Percentiles rank a stretch among this genome's conserved stretches.
Conservation (phyloP, 1,140 invertebrate genomes). For the Portunus trituberculatus region DNA sequence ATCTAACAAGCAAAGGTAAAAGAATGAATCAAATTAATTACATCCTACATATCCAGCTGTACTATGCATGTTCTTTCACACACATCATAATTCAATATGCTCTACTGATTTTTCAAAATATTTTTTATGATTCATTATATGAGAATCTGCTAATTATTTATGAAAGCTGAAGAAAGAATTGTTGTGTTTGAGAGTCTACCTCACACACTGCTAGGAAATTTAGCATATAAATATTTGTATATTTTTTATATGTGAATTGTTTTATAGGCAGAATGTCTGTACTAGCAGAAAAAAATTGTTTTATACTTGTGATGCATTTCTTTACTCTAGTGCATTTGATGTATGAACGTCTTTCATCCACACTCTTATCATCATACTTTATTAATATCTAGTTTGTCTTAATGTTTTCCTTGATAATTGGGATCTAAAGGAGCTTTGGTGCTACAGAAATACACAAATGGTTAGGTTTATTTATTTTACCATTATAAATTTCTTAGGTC, state of each 20-base stretch:
- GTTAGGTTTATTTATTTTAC: no score
- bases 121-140: background rate
- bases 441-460: no score
- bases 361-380: background rate
- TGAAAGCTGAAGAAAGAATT: conserved; percentile 3
- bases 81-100: background rate
- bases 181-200: conserved; percentile 21
- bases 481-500: no score
- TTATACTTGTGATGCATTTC: conserved; percentile 5
- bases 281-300: background rate
- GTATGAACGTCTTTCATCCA: background rate
- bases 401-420: no score
- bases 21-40: background rate
- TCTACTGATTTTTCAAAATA: background rate
- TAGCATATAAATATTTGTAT: conserved; percentile 24
- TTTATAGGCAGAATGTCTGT: background rate
- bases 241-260: background rate
- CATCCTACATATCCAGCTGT: background rate
- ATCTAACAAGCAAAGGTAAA: background rate
- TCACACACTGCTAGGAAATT: conserved; percentile 21
- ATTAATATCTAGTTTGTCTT: no score
- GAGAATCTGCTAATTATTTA: background rate
- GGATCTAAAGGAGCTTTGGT: no score
- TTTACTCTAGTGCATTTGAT: background rate
- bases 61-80: background rate